Conservation (phyloP, 2,797 vertebrate species). For the Micromesistius poutassou region DNA sequence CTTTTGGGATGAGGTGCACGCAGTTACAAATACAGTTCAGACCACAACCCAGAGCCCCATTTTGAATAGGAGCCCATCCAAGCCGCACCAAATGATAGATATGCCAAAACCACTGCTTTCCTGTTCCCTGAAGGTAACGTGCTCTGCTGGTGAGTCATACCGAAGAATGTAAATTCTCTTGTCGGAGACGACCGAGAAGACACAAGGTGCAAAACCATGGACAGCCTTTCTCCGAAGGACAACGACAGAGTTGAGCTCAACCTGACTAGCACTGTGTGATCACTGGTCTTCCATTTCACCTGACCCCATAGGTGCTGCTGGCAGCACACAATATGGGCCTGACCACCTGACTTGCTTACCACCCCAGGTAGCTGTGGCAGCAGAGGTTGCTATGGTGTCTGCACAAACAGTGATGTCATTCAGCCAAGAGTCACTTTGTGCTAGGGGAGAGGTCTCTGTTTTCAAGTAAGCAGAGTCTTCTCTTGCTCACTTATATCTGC, state of each 20-base stretch:
- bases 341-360: background rate
- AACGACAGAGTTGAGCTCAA: background rate
- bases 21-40: conserved; percentile 27
- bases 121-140: conserved; percentile 29
- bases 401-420: conserved; percentile 27
- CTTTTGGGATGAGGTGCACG: conserved; percentile 32
- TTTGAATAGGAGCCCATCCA: conserved; percentile 40
- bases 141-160: conserved; percentile 34
- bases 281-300: background rate
- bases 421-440: background rate
- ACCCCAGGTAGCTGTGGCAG: conserved; percentile 28
- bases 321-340: background rate
- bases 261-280: background rate
- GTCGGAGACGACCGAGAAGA: conserved; percentile 9
- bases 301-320: background rate
- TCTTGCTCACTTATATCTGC: background rate
- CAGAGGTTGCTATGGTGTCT: conserved; percentile 33
- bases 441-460: background rate
- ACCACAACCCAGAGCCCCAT: conserved; percentile 47
- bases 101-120: conserved; percentile 13
- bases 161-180: background rate
- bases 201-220: conserved; percentile 5
- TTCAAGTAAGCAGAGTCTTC: background rate
- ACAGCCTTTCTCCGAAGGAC: background rate
- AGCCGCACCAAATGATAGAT: conserved; percentile 29